Evolutionary conservation across 2,888 invertebrate species (phyloP).

Genomic region (Laothoe populi): DNA sequence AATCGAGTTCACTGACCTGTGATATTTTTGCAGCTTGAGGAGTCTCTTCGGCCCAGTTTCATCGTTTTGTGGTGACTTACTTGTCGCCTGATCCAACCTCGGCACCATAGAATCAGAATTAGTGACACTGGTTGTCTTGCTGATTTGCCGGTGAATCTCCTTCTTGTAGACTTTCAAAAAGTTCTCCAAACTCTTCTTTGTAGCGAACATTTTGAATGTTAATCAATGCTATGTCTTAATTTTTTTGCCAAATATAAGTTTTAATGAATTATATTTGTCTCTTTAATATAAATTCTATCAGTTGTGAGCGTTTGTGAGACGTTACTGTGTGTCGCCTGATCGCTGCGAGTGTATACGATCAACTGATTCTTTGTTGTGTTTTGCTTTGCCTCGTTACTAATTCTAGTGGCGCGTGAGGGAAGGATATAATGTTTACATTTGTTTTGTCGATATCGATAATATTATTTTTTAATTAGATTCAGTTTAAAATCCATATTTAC

Average conservation of each 20-base stretch:
- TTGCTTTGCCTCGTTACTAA: slow-evolving; percentile 69
- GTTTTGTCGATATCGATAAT: slow-evolving; percentile 66
- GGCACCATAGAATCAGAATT: slow-evolving; percentile 86
- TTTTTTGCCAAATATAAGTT: background rate
- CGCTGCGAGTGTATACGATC: slow-evolving; percentile 60
- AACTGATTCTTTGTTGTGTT: slow-evolving; percentile 83
- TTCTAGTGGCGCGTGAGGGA: slow-evolving; percentile 62
- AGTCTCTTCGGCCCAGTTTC: slow-evolving; percentile 75
- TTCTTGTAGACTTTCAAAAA: slow-evolving; percentile 72
- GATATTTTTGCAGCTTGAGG: slow-evolving; percentile 83
- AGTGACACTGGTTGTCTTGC: slow-evolving; percentile 85
- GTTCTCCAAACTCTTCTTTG: slow-evolving; percentile 71
- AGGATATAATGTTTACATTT: slow-evolving; percentile 72
- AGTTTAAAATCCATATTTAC: slow-evolving; percentile 9
- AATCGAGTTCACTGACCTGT: slow-evolving; percentile 82
- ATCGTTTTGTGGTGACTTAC: slow-evolving; percentile 63
- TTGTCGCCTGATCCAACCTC: slow-evolving; percentile 69
- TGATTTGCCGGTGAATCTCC: slow-evolving; percentile 81
- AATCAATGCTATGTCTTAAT: slow-evolving; percentile 30
- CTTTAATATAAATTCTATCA: slow-evolving; percentile 45
- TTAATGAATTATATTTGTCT: background rate
- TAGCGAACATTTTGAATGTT: slow-evolving; percentile 66
- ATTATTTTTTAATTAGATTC: slow-evolving; percentile 27
- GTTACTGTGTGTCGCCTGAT: slow-evolving; percentile 52
- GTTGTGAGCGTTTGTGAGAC: slow-evolving; percentile 31